Evolutionary conservation across 1,140 invertebrate genomes (phyloP).

Genomic region (Drosophila sechellia): DNA sequence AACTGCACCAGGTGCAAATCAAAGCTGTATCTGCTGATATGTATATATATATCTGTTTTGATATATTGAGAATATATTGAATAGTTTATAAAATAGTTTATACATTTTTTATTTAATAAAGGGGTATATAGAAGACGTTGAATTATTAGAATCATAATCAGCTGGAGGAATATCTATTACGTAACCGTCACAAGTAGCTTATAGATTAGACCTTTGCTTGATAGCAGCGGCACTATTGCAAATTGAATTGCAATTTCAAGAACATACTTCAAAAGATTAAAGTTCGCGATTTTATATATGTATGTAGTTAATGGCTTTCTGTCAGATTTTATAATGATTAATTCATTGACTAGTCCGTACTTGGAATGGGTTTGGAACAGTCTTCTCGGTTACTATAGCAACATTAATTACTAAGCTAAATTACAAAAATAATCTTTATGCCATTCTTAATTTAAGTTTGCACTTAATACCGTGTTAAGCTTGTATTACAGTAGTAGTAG

Average conservation of each 20-base stretch:
- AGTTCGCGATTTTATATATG: conserved; percentile 12
- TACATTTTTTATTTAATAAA: too few species aligned
- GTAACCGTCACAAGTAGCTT: conserved; percentile 2
- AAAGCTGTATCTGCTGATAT: conserved; percentile 15
- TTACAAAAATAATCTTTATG: too few species aligned
- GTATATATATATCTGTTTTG: too few species aligned
- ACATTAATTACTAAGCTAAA: too few species aligned
- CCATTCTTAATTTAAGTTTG: too few species aligned
- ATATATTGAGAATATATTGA: too few species aligned
- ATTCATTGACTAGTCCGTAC: conserved; percentile 49
- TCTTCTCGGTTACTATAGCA: neutral
- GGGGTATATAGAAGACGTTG: neutral
- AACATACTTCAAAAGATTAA: conserved; percentile 22
- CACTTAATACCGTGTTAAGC: too few species aligned
- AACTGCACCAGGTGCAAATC: conserved; percentile 36
- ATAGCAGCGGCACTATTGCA: neutral
- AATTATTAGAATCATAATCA: neutral
- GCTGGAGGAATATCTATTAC: neutral
- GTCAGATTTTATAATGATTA: conserved; percentile 64
- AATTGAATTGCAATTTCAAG: conserved; percentile 24
- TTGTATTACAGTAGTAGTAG: too few species aligned
- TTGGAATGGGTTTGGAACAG: neutral
- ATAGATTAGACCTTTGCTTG: conserved; percentile 7
- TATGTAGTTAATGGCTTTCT: conserved; percentile 24
- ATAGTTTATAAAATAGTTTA: too few species aligned